Conservation (phyloP, 2,797 vertebrate genomes). For the Phataginus tricuspis region DNA sequence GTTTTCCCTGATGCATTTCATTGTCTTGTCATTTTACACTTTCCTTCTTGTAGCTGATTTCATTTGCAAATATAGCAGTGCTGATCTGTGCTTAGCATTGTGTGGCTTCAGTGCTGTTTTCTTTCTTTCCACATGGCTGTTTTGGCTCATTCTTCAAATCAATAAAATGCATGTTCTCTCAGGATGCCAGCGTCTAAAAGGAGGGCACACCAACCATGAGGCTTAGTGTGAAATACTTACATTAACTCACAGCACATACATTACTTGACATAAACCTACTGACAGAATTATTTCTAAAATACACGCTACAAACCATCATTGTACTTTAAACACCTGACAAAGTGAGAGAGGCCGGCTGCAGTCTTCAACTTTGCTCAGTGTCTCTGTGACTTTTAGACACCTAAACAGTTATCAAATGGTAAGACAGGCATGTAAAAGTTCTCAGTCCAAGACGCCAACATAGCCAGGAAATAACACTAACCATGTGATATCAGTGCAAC, state of each 20-base stretch:
- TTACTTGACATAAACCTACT: background rate
- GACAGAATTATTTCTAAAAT: background rate
- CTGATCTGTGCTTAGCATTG: slow-evolving; percentile 30
- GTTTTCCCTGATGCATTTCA: background rate
- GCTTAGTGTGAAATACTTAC: background rate
- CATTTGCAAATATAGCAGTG: slow-evolving; percentile 42
- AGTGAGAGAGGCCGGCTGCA: background rate
- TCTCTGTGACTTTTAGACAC: background rate
- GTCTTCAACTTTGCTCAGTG: background rate
- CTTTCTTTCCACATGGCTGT: slow-evolving; percentile 47
- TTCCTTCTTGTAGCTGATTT: slow-evolving; percentile 38
- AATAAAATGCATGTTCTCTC: slow-evolving; percentile 51
- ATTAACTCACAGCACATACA: background rate
- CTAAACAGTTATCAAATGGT: background rate
- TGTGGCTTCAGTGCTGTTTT: slow-evolving; percentile 53
- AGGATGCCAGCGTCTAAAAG: background rate
- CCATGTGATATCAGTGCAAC: background rate
- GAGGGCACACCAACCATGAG: background rate
- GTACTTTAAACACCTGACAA: background rate
- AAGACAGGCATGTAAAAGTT: background rate
- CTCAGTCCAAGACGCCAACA: background rate
- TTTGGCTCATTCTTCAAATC: slow-evolving; percentile 56
- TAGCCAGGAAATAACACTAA: background rate
- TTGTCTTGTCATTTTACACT: background rate
- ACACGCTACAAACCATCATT: background rate